These are phyloP conservation scores for Hofmannophila pseudospretella DNA, from an alignment of 2,888 invertebrate genomes.

Conservation along the genomic window DNA sequence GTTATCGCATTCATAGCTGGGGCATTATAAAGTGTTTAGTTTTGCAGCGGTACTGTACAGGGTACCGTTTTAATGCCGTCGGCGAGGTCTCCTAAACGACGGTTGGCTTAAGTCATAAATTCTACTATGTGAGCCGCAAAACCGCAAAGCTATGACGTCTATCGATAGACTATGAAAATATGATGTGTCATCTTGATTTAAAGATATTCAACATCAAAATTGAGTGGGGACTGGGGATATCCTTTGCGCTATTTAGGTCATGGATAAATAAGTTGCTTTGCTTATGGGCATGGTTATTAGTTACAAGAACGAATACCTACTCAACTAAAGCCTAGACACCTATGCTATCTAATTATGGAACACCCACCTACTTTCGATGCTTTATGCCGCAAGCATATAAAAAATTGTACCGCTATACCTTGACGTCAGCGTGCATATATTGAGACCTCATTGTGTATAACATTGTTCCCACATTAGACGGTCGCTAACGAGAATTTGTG, in stretches of 20 bases:
- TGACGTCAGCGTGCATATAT: constrained; percentile 29
- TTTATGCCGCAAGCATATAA: constrained; percentile 1
- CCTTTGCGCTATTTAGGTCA: too few species aligned
- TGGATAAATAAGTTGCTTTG: too few species aligned
- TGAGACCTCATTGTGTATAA: constrained; percentile 35
- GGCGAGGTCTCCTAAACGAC: constrained; percentile 26
- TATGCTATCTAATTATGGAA: too few species aligned
- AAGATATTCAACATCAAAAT: too few species aligned
- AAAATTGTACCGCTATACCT: constrained; percentile 25
- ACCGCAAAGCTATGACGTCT: constrained; percentile 2
- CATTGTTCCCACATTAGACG: constrained; percentile 34
- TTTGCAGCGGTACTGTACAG: constrained; percentile 31
- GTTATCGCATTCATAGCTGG: constrained; percentile 10
- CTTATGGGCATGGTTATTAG: too few species aligned
- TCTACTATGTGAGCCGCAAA: constrained; percentile 4
- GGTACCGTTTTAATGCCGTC: constrained; percentile 49
- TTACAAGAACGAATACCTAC: too few species aligned
- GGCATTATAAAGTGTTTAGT: constrained; percentile 29
- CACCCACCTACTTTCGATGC: too few species aligned
- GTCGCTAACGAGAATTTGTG: constrained; percentile 12
- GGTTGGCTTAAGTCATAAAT: constrained; percentile 18
- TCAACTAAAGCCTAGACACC: too few species aligned
- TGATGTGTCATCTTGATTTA: background rate
- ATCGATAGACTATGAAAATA: background rate
- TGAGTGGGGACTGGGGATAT: too few species aligned